Conservation (phyloP, 2,888 invertebrate species). For the Agrotis ipsilon region DNA sequence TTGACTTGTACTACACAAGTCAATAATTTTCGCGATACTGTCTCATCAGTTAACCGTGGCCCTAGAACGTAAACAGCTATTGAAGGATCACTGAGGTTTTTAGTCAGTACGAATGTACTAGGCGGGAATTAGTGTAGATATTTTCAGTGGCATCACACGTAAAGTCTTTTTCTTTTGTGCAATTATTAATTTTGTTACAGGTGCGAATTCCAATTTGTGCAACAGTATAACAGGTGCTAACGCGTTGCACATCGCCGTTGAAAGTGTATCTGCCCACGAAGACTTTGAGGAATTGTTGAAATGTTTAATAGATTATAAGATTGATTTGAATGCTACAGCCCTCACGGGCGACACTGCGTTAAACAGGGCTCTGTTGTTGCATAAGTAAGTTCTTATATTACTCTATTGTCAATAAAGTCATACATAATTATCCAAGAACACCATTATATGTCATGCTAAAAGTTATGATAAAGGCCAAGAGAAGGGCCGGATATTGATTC, state of each 20-base stretch:
- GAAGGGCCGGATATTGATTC: background rate
- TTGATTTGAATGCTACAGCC: constrained; percentile 85
- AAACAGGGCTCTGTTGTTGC: constrained; percentile 87
- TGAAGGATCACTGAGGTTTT: too few species aligned
- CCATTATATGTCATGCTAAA: too few species aligned
- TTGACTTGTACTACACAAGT: too few species aligned
- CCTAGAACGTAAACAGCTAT: too few species aligned
- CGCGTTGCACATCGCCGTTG: constrained; percentile 92
- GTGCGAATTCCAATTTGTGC: constrained; percentile 89
- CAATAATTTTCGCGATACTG: too few species aligned
- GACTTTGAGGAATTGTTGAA: constrained; percentile 90
- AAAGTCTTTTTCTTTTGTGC: too few species aligned
- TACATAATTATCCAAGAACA: too few species aligned
- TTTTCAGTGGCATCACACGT: too few species aligned
- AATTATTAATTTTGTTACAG: constrained; percentile 74
- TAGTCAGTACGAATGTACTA: too few species aligned
- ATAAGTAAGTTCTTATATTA: constrained; percentile 78
- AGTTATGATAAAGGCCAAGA: background rate
- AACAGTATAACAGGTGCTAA: constrained; percentile 90
- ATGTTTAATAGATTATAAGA: constrained; percentile 83
- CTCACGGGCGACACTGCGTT: constrained; percentile 89
- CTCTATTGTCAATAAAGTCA: background rate
- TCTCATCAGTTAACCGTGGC: too few species aligned
- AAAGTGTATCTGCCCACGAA: constrained; percentile 87
- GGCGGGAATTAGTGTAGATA: too few species aligned